Evolutionary conservation across 2,797 vertebrate species (phyloP), one percentile per base, ranked within the genome.

Genomic region (Glyptemys insculpta): DNA sequence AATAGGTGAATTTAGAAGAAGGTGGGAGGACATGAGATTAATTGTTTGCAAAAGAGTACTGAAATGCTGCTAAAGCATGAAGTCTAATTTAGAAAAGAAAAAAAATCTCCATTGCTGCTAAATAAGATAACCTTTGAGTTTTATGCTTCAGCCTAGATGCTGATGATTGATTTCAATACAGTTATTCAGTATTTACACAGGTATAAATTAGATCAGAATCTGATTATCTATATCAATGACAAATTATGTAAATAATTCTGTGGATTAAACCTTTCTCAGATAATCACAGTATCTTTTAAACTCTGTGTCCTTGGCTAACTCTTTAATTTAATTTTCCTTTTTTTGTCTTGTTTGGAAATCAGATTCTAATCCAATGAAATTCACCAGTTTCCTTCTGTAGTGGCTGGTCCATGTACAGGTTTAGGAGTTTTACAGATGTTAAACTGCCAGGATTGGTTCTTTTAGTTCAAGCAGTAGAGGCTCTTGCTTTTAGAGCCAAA

Each of bases 351-450:
- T 50, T 79, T 83, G 44, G 27, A 49, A 87, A 41, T 23, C 76
- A 16, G 83, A n/a, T 50, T 86, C 53, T 31, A 91, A 78, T 3
- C 3, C 8, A 47, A 12, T 1, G 27, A 47, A 87, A 9, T 5
- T 74, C 1, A 10, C 3, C 23, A 11, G 19, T 44, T 37, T 41
- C 72, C 57, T 50, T n/a, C 27, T 14, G 29, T 0, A 1, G 4
- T 7, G 10, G 0, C 0, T 0, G 6, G 49, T 62, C 27, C 31
- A 47, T 0, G 8, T 52, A 0, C 31, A 79, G 29, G 10, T 52
- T 34, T 79, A 59, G 27, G 76, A 50, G 76, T 52, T 50, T 31
- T 52, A 47, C 47, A 21, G 0, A 76, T 27, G 84, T 81, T 72
- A 47, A 31, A 11, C 37, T 74, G 25, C 11, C 41, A 44, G 34